Base-by-base conservation (phyloP, 2,113 vertebrate genomes). In the Ameiurus melas region DNA sequence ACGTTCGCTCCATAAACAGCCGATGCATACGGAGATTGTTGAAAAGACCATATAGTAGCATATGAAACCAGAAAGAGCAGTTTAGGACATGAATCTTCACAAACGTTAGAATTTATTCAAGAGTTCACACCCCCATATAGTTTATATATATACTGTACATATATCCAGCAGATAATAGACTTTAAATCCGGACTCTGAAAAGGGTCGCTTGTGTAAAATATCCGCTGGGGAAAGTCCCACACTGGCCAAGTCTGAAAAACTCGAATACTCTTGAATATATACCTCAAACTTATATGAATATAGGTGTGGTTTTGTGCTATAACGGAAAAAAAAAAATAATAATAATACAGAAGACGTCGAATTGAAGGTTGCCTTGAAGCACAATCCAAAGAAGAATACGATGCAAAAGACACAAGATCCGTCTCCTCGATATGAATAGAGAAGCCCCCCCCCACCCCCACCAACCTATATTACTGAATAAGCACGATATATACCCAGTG, bases 31-130 rank as follows among this genome's bases (percentile, higher is more conserved):
- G 14, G 19, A 68, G n/a, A 68, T 16, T 17, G 68, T 70, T 70
- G 30, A 70, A 20, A 71, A 71, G 1, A 71, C 36, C 33, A 3
- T 68, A 68, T 43, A 20, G 33, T 43, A 39, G 33, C 17, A 73
- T n/a, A 27, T n/a, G 30, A 81, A 60, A 60, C 13, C 6, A 60
- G 53, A 79, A 20, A 75, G 27, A 58, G 30, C 9, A 25, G 5
- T 83, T 27, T 43, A 39, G 33, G 36, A 83, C 80, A 43, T 43
- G 36, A 62, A 83, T 43, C 57, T 27, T 83, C 80, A 83, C 84
- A 85, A 75, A 85, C 14, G 16, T 86, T 75, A 77, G 33, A 55
- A 43, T 77, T 86, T 86, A 86, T 83, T 83, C 62, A 53, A 83
- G 80, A 60, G 20, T 62, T 83, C 57, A 77, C 73, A 86, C 53